Conservation (phyloP, 92 coral and sea anemone species). For the Palythoa caribaeorum region DNA sequence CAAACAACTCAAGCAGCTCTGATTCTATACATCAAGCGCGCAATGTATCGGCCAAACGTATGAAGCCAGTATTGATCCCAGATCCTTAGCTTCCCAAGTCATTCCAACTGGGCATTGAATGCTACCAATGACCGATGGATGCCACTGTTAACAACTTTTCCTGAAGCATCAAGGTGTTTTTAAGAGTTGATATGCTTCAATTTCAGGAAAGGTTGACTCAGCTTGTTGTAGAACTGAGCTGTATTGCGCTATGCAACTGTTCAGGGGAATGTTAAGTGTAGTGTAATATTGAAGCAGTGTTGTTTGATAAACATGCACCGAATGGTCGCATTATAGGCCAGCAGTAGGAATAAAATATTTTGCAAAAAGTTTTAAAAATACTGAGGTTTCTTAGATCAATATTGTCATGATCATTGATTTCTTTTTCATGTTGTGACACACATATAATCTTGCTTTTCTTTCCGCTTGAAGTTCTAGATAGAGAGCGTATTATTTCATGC, state of each 20-base stretch:
- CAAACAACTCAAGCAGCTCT: not conserved
- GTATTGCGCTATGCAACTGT: not conserved
- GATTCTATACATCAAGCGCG: slow-evolving; percentile 33
- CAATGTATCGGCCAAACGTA: slow-evolving; percentile 33
- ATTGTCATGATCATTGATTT: too few relatives aligned
- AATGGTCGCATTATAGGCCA: too few relatives aligned
- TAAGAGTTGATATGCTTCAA: not conserved
- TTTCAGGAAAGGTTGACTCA: not conserved
- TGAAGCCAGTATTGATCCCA: slow-evolving; percentile 34
- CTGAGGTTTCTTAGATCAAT: too few relatives aligned
- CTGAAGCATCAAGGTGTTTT: not conserved
- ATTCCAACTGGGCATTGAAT: slow-evolving; percentile 43
- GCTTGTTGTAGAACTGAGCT: not conserved
- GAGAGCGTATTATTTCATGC: too few relatives aligned
- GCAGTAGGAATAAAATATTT: too few relatives aligned
- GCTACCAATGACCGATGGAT: not conserved
- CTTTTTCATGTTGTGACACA: too few relatives aligned
- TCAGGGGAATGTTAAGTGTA: too few relatives aligned
- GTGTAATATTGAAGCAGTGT: too few relatives aligned
- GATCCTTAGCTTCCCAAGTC: slow-evolving; percentile 29
- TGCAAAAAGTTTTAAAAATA: too few relatives aligned
- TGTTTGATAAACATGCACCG: too few relatives aligned
- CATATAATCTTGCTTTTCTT: too few relatives aligned
- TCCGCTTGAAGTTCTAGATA: too few relatives aligned
- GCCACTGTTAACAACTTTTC: slow-evolving; percentile 45